Evolutionary conservation across 53 echinoderm and acorn worm genomes (phyloP), one percentile per base, ranked within the genome.

Genomic region (Temnopleurus reevesii): DNA sequence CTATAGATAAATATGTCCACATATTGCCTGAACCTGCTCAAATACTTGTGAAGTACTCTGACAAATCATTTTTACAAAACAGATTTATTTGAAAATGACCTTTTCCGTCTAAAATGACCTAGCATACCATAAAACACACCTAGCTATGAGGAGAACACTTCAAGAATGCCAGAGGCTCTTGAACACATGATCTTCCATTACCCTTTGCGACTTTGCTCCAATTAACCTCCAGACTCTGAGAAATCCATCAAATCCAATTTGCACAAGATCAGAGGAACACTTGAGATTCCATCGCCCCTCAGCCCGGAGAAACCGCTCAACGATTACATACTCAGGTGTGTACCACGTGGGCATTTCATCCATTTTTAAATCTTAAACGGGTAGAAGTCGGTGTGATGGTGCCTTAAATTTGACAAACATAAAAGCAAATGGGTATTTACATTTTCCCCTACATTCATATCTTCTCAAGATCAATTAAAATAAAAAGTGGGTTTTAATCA

Each of bases 151-250:
- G 47, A 47, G 49, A 49, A 19, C 7, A 17, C 3, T 23, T 56
- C 21, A 3, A 24, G 56, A 17, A 33, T 18, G 36, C 38, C 36
- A 31, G 63, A 15, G 63, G 33, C 33, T 15, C 38, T 9, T 71
- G 71, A 71, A 71, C 43, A 10, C n/a, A 41, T 71, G 71, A 71
- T 71, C 65, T 34, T 71, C 41, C 41, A 6, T n/a, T 4, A 9
- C 5, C 21, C 10, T 36, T 41, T 71, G 36, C 43, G 71, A 71
- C 71, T 71, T 71, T 71, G 21, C 71, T 71, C 23, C 71, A 71
- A 71, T 71, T 71, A 71, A 71, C 71, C 71, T 63, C 38, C 13
- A 71, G 38, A 71, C 71, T 10, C 36, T 71, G 71, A 71, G 63
- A 71, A 71, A 71, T 71, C 71, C 71, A 43, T 71, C 41, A 21